These are phyloP conservation scores for Eidolon helvum DNA, from an alignment of 2,113 vertebrate genomes.

Conservation along the genomic window DNA sequence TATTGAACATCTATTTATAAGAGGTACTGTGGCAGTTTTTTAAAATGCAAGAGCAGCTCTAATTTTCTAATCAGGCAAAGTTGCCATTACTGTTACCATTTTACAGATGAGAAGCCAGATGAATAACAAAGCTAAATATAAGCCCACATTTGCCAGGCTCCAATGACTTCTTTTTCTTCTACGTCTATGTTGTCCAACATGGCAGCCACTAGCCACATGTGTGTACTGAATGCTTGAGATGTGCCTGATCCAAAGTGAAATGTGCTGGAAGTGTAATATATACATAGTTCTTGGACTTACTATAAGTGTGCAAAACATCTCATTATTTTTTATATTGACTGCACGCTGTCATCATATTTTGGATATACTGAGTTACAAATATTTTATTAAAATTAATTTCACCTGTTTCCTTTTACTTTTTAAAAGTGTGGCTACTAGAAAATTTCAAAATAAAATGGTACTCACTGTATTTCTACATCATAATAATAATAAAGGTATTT, in stretches of 20 bases:
- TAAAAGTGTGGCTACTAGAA: slow-evolving; percentile 23
- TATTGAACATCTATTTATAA: not conserved
- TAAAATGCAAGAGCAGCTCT: not conserved
- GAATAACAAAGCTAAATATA: not conserved
- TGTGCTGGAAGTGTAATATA: not conserved
- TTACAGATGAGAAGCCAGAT: not conserved
- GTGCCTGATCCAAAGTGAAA: not conserved
- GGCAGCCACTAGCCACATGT: not conserved
- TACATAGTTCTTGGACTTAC: not conserved
- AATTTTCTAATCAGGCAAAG: not conserved
- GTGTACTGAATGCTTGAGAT: not conserved
- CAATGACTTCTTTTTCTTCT: not conserved
- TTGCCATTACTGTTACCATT: not conserved
- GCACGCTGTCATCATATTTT: not conserved
- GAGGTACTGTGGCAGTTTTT: not conserved
- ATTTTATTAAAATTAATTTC: slow-evolving; percentile 24
- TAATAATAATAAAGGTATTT: not conserved
- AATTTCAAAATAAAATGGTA: not conserved
- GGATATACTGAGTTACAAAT: not conserved
- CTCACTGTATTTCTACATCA: not conserved
- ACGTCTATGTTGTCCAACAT: not conserved
- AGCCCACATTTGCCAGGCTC: not conserved
- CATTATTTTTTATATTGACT: not conserved
- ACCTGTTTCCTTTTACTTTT: slow-evolving; percentile 29
- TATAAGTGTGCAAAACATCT: not conserved